Evolutionary conservation across 2,888 invertebrate genomes (phyloP).

Genomic region (Listrodromus nycthemerus): DNA sequence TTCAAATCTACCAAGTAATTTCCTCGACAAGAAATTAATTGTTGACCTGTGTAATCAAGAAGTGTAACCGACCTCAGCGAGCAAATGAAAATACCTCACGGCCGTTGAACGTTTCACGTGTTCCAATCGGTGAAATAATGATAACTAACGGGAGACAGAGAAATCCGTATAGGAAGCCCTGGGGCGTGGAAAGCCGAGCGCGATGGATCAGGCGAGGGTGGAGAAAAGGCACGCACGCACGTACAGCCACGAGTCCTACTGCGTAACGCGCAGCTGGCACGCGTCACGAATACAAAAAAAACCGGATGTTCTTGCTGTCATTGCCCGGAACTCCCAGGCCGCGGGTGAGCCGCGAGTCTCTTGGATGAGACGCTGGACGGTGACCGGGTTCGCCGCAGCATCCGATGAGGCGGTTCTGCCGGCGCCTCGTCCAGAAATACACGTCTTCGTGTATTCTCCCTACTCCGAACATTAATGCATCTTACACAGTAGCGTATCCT

Average conservation of each 20-base stretch:
- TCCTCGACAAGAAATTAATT: too few species aligned
- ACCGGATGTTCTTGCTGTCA: conserved; percentile 59
- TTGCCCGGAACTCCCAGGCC: background rate
- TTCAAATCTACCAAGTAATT: too few species aligned
- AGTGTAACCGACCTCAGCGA: background rate
- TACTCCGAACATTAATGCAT: background rate
- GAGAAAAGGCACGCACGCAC: conserved; percentile 41
- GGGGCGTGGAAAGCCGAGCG: conserved; percentile 61
- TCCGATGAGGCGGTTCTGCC: background rate
- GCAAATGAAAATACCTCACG: conserved; percentile 38
- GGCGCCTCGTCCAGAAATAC: conserved; percentile 7
- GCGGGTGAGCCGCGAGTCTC: conserved; percentile 25
- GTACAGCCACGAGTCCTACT: conserved; percentile 10
- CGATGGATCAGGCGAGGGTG: conserved; percentile 59
- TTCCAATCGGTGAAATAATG: conserved; percentile 58
- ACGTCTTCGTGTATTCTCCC: conserved; percentile 19
- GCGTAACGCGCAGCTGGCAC: conserved; percentile 65
- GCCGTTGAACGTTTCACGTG: conserved; percentile 32
- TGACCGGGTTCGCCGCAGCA: conserved; percentile 17
- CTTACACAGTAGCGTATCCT: conserved; percentile 24
- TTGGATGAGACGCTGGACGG: conserved; percentile 35
- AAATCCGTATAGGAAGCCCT: conserved; percentile 49
- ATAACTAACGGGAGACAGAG: conserved; percentile 42
- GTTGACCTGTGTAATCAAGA: too few species aligned
- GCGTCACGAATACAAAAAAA: conserved; percentile 54